Base-by-base conservation (phyloP, 2,888 invertebrate genomes). In the Schrankia costaestrigalis region DNA sequence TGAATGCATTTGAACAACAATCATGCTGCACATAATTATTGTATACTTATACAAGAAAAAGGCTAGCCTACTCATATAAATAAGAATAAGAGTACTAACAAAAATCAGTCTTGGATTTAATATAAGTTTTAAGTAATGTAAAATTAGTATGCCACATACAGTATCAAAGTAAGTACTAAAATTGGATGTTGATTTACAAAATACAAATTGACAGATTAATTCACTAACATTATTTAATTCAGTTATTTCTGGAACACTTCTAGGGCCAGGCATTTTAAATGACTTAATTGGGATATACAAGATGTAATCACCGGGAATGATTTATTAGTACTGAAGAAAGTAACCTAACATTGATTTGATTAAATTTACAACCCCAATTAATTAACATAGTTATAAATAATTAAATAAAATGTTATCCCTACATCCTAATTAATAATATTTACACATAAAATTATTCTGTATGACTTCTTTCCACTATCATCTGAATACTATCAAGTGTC, bases 401-500 rank as follows among this genome's bases (percentile, higher is more conserved):
- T 43, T 35, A 59, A 56, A 50, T 58, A 57, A n/a, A 46, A 50
- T 40, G 34, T 29, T 39, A 35, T 39, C 31, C 47, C 50, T 58
- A 63, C 11, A 40, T 27, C 38, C 47, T 48, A 61, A 45, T 28
- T 14, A 43, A 41, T 44, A 31, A 46, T 40, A 49, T 43, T 4
- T 37, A 41, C 37, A 51, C 49, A 49, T 50, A 35, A 35, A 37
- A 53, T 73, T 66, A 86, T 49, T 86, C 84, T 50, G 69, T 62
- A 56, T 79, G 73, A 70, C 75, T 80, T 73, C 85, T 78, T 75
- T 89, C 89, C 41, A 89, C 64, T 64, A 85, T 84, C 50, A 84
- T 44, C 69, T 89, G 88, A 59, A 94, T 93, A 60, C 90, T 91
- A 67, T 94, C 93, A 53, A 96, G 87, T 36, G 93, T 93, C 63